phyloP scores from a whole-genome alignment of 1,140 invertebrate species.

The Drosophila arawakana region DNA sequence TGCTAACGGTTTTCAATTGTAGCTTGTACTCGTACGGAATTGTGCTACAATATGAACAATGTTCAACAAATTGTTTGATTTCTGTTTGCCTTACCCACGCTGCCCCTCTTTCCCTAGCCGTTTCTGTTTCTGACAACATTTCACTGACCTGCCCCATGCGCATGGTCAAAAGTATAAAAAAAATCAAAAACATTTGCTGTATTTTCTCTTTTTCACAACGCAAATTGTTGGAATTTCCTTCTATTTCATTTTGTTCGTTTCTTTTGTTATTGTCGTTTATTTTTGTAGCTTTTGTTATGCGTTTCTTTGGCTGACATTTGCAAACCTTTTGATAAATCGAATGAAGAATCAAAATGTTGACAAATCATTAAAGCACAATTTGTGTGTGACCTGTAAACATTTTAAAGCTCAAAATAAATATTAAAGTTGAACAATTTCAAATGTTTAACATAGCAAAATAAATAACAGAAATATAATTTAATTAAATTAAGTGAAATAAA shows the following conservation, averaged over 20 bases:
- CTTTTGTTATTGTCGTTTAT: conserved; percentile 9
- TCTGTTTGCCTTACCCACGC: conserved; percentile 21
- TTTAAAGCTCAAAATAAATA: too few species aligned
- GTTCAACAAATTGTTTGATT: conserved; percentile 64
- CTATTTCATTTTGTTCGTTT: conserved; percentile 5
- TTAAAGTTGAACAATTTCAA: too few species aligned
- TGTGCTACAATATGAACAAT: conserved; percentile 24
- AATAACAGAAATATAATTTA: too few species aligned
- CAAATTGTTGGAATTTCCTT: conserved; percentile 34
- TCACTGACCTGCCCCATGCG: conserved; percentile 72
- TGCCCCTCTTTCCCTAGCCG: background rate
- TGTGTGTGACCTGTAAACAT: background rate
- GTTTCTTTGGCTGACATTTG: conserved; percentile 61
- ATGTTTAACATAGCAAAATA: too few species aligned
- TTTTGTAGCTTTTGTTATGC: conserved; percentile 26
- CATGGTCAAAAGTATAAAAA: conserved; percentile 12
- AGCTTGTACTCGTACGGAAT: conserved; percentile 7
- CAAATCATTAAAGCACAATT: conserved; percentile 4
- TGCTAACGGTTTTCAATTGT: conserved; percentile 10
- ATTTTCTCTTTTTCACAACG: conserved; percentile 32
- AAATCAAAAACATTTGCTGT: background rate
- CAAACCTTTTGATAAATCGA: conserved; percentile 64
- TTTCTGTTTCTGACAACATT: conserved; percentile 49
- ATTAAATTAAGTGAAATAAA: too few species aligned
- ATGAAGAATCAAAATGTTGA: conserved; percentile 26